These are phyloP conservation scores for Paguma larvata DNA, from an alignment of 2,797 vertebrate genomes.

Conservation along the genomic window DNA sequence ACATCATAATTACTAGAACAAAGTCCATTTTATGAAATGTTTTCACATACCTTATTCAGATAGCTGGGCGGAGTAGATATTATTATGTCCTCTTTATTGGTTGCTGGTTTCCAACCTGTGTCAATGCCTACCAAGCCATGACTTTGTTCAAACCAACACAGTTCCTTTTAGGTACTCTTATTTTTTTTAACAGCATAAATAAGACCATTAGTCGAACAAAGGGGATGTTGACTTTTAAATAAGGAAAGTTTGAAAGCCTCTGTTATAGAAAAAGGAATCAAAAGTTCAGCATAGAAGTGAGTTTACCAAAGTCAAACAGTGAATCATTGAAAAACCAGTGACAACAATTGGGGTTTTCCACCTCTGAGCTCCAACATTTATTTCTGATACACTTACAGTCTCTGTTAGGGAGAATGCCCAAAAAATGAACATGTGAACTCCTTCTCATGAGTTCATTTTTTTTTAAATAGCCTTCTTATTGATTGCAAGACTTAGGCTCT, in stretches of 20 bases:
- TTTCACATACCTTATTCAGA: neutral
- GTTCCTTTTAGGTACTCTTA: neutral
- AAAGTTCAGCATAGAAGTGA: neutral
- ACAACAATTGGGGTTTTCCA: neutral
- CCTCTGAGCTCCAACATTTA: neutral
- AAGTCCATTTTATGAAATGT: neutral
- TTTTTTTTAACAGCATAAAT: neutral
- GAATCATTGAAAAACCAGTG: neutral
- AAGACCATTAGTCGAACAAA: constrained; percentile 8
- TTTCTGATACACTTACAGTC: neutral
- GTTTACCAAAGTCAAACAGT: neutral
- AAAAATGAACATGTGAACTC: neutral
- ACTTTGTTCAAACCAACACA: neutral
- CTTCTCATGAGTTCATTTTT: neutral
- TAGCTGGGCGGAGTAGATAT: neutral
- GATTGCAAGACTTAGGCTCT: neutral
- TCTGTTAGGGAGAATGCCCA: neutral
- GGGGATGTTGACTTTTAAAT: neutral
- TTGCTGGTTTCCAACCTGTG: neutral
- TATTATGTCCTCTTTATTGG: neutral
- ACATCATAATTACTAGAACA: neutral
- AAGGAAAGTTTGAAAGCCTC: neutral
- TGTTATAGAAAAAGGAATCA: neutral
- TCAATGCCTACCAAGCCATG: neutral
- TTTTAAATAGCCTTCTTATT: neutral